Evolutionary conservation across 1,140 invertebrate genomes (phyloP), one percentile per base, ranked within the genome.

Genomic region (Diabrotica undecimpunctata): DNA sequence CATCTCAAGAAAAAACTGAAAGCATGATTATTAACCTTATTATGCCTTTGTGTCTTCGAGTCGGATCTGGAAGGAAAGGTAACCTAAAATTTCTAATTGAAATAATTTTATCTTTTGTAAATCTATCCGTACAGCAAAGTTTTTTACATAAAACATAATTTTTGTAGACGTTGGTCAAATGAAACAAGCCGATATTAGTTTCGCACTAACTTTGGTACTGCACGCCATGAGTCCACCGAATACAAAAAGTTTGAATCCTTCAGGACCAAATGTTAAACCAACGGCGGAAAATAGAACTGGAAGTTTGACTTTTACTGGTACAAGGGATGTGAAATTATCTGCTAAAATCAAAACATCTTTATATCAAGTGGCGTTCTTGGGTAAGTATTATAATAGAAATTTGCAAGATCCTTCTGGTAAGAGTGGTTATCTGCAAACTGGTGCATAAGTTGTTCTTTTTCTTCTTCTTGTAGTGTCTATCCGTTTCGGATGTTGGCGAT

Each of bases 11-110:
- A 64, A 92, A 96, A 77, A 92, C 93, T 8, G 95, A 98, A 82
- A 95, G 93, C 72, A 91, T 98, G 81, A 84, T 99, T 5, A 90
- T 98, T 81, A 97, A 99, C 82, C 84, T 99, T 64, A 87, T 99
- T 46, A 91, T 99, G 82, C 97, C 97, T 3, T 82, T 99, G 55
- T 98, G 96, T 82, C 83, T 99, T 57, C 83, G 95, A 70, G 92
- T 98, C 36, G 96, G 95, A 36, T 93, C 91, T 79, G 94, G 95
- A 55, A 81, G 94, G 65, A 94, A 94, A 88, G 70, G 70, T 74
- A 65, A 50, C 13, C 8, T 61, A 12, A 25, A 25, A 35, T 10
- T 53, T 39, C 8, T 38, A 35, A 56, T 41, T 60, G 9, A 36
- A 37, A 10, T 12, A 62, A 66, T 5, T 59, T 55, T 39, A 51